Base-by-base conservation (phyloP, 2,113 vertebrate species). In the Xiphophorus couchianus region DNA sequence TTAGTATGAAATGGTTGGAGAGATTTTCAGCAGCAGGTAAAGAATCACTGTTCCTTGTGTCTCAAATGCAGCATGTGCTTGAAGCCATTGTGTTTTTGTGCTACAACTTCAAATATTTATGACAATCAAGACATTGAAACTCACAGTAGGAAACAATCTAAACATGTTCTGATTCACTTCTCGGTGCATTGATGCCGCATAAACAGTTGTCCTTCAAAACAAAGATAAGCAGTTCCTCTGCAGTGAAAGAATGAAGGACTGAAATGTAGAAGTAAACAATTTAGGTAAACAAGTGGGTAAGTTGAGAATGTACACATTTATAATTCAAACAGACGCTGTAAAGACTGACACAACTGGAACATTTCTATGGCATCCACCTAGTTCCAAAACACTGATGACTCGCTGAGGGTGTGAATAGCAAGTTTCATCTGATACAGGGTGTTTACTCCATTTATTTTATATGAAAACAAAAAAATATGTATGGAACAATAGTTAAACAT, bases 41-140 rank as follows among this genome's bases (percentile, higher is more conserved):
- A 62, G 39, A 67, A 17, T 13, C 22, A 11, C 62, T 71, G 42
- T 37, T 70, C n/a, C 31, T 68, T 33, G 1, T 44, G 67, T 58
- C 73, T 54, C 19, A 28, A 29, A 58, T 73, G 44, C 73, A 62
- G 15, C 71, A 76, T 74, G 54, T 35, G 69, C 28, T 58, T 33
- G 33, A 76, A 79, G 54, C 27, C 0, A 27, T 3, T 2, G 13
- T 67, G 27, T 17, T 71, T 4, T 73, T 65, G n/a, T 66, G n/a
- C 2, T 25, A 19, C 30, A n/a, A n/a, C 7, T 54, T 79, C 8
- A 44, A 74, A 75, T 33, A 39, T 76, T 66, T 62, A 69, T 69
- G 31, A 17, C 30, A 48, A 63, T 66, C 67, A 74, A 70, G 58
- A 65, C 27, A 78, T 25, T 73, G 31, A 10, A 66, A 37, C 9